Base-by-base conservation (phyloP, 2,113 vertebrate species). In the Pardalotus punctatus region DNA sequence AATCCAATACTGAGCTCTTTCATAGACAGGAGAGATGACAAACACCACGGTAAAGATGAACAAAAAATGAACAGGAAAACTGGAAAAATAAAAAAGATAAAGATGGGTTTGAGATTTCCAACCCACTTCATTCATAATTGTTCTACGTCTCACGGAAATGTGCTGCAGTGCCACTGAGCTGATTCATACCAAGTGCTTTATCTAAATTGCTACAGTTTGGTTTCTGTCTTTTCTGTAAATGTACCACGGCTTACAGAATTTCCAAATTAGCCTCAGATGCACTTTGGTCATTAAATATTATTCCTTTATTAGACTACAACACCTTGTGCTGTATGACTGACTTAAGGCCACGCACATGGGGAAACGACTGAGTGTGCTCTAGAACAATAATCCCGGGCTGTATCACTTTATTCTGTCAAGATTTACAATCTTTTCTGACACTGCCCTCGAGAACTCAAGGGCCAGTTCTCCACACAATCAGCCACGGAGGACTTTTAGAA, bases 361-460 rank as follows among this genome's bases (percentile, higher is more conserved):
- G n/a, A 70, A 33, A 35, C 4, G 1, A 58, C 14, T 25, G 5
- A 24, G 12, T 3, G 14, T 0, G 2, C 20, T 31, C 33, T 4
- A 56, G 27, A 19, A 43, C 29, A 60, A 58, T 6, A 56, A 22
- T 0, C 40, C 45, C 47, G 71, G 35, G 6, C 16, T 77, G 0
- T 27, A 25, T 80, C 17, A 20, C 5, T 27, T 95, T 66, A 62
- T 54, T 66, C 36, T 65, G 72, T 48, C 40, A 62, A 88, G 33
- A 7, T 69, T 64, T 36, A 36, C 36, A 48, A 4, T 29, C 7
- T n/a, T 40, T 86, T 77, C 66, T 56, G 31, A 72, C 56, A 57
- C 48, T 42, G 48, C 36, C 57, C 50, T 77, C 22, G 45, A 14
- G 36, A 70, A 25, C 21, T 36, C 43, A 15, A 81, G 83, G 29